These are phyloP conservation scores for Stigmatopora nigra DNA, from an alignment of 2,113 vertebrate genomes.

Conservation along the genomic window DNA sequence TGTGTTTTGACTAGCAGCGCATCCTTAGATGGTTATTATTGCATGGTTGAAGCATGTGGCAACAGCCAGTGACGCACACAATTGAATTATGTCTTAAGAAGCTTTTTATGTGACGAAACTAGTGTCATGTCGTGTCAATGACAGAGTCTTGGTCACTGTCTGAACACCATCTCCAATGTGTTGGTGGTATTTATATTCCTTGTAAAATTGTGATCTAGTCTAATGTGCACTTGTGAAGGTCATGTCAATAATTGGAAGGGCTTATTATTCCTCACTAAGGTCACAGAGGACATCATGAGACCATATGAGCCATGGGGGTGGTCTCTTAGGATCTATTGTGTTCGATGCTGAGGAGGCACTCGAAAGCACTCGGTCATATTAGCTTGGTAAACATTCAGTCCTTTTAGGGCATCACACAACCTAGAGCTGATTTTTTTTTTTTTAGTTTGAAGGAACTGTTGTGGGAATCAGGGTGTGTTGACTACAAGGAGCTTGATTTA, in stretches of 20 bases:
- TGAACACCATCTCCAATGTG: constrained; percentile 22
- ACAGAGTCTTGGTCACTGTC: constrained; percentile 4
- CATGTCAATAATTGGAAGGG: constrained; percentile 52
- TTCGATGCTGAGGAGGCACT: constrained; percentile 14
- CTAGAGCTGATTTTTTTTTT: not conserved
- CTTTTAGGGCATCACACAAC: not conserved
- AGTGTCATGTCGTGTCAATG: not conserved
- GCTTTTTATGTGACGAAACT: not conserved
- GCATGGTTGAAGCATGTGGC: constrained; percentile 10
- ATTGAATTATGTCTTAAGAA: constrained; percentile 15
- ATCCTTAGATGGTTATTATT: constrained; percentile 66
- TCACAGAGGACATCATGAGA: constrained; percentile 36
- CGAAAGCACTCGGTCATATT: constrained; percentile 26
- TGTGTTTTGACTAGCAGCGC: constrained; percentile 17
- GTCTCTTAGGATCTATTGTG: constrained; percentile 23
- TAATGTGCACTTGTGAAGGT: constrained; percentile 33
- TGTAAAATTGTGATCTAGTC: constrained; percentile 33
- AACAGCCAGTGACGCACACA: constrained; percentile 19
- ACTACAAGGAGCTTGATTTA: constrained; percentile 16
- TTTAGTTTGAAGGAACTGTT: not conserved
- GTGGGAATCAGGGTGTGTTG: constrained; percentile 2
- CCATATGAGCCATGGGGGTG: constrained; percentile 35
- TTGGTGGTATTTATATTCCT: constrained; percentile 25
- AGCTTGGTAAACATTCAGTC: constrained; percentile 15
- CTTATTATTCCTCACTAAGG: constrained; percentile 42